These are phyloP conservation scores for Trissoscelio sp. DNA, from an alignment of 2,888 invertebrate species.

Conservation along the genomic window DNA sequence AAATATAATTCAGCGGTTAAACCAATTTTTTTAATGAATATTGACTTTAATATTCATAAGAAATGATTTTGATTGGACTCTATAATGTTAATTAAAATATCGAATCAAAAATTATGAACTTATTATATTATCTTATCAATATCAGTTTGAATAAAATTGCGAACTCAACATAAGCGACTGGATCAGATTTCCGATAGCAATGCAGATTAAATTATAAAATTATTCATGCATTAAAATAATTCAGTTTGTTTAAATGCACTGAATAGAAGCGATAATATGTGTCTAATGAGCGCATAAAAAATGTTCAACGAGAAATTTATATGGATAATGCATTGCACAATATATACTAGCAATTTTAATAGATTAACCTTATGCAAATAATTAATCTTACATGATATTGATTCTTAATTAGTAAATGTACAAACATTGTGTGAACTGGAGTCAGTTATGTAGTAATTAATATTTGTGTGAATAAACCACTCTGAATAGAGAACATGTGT, in stretches of 20 bases:
- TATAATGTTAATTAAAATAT: conserved; percentile 43
- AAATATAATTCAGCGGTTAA: too few species aligned
- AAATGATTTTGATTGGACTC: background rate
- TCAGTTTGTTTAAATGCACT: conserved; percentile 43
- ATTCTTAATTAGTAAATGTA: conserved; percentile 39
- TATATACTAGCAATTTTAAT: conserved; percentile 12
- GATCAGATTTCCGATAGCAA: conserved; percentile 59
- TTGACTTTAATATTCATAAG: conserved; percentile 18
- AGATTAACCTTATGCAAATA: conserved; percentile 42
- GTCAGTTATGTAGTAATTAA: conserved; percentile 34
- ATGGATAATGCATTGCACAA: conserved; percentile 36
- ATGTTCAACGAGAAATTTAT: conserved; percentile 6
- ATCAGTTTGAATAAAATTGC: conserved; percentile 45
- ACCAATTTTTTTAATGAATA: background rate
- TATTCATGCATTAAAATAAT: conserved; percentile 65
- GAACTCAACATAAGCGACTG: conserved; percentile 33
- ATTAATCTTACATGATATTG: conserved; percentile 40
- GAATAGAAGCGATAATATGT: conserved; percentile 29
- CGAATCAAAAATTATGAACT: background rate
- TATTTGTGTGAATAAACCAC: conserved; percentile 15
- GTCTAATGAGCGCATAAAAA: conserved; percentile 18
- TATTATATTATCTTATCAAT: conserved; percentile 45
- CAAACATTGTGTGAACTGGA: conserved; percentile 35
- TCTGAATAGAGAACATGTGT: conserved; percentile 11
- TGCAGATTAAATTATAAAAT: conserved; percentile 64